Base-by-base conservation (phyloP, 2,797 vertebrate genomes). In the Hydrophis major region DNA sequence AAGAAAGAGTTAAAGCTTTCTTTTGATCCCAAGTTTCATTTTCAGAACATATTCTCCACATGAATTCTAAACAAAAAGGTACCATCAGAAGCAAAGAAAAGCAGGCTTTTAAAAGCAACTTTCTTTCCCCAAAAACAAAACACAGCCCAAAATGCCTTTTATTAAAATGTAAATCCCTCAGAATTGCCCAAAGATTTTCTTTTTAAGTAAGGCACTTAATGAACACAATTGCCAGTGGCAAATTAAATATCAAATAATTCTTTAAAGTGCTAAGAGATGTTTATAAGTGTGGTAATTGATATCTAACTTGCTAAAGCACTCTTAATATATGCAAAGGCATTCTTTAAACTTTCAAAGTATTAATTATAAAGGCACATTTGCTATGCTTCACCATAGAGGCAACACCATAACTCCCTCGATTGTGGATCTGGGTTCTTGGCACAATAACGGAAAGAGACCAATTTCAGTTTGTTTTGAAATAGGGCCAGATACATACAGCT, bases 211-310 rank as follows among this genome's bases (percentile, higher is more conserved):
- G 89, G 5, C 16, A 27, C 16, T 89, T 87, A 60, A 20, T 42
- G 56, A 42, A 87, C 87, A 1, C 6, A 28, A 69, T 87, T 94
- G 60, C 89, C 87, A n/a, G 0, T 5, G 60, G 90, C 88, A 87
- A 89, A 32, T 4, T 55, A 90, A 93, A 93, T 66, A n/a, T 60
- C 86, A 89, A 94, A 94, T 42, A 78, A 55, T 92, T 93, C 28
- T 92, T 92, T 3, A 60, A 88, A 74, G 37, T 11, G 27, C 89
- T 89, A n/a, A 88, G 90, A 20, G 88, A 53, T 14, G 0, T 90
- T 94, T 93, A 42, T 93, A 86, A 92, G 53, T 27, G 10, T 4
- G 16, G n/a, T 60, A 93, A 32, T 32, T 92, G 92, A 50, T 61
- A 28, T 1, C 57, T 66, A 53, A 50, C 4, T 66, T 25, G 0